Base-by-base conservation (phyloP, 2,888 invertebrate genomes). In the Oligia fasciuncula region DNA sequence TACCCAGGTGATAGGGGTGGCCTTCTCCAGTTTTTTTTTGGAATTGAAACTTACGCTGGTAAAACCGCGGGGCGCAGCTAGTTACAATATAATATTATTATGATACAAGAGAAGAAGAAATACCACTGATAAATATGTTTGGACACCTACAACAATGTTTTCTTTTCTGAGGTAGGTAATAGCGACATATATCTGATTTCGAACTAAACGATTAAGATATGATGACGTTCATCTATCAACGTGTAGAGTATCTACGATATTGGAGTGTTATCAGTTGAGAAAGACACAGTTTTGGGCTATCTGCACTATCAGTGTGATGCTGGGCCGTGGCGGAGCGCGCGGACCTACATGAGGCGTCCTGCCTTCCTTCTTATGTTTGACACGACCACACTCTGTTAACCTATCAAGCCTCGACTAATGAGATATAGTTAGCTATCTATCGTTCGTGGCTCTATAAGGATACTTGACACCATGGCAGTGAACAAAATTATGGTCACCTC, bases 401-500 rank as follows among this genome's bases (percentile, higher is more conserved):
- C 46, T 54, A 9, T 29, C 60, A 46, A 62, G 19, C 23, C 29
- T 49, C 23, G 14, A 46, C 62, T 49, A 49, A 80, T 68, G 67
- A 74, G 8, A 23, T 13, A n/a, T 40, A 67, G 13, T 79, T 79
- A 49, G 57, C 40, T 72, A 60, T 35, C 6, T 43, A 29, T 79
- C 6, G 57, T 72, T 23, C n/a, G 80, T 63, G 74, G 54, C 54
- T 74, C 40, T 54, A 19, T 23, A 13, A 72, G 40, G n/a, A 68
- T n/a, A 70, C 40, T 49, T 63, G 46, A 72, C 76, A 87, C 62
- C 80, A 92, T 93, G 92, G 78, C 84, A 11, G 72, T 91, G 9
- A 93, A 92, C 84, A 91, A 86, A 81, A 86, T 89, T 72, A 92
- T 93, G 92, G 91, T 92, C 35, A 85, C 90, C 43, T 91, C 93